Evolutionary conservation across 2,888 invertebrate species (phyloP), one percentile per base, ranked within the genome.

Genomic region (Platynereis dumerilii): DNA sequence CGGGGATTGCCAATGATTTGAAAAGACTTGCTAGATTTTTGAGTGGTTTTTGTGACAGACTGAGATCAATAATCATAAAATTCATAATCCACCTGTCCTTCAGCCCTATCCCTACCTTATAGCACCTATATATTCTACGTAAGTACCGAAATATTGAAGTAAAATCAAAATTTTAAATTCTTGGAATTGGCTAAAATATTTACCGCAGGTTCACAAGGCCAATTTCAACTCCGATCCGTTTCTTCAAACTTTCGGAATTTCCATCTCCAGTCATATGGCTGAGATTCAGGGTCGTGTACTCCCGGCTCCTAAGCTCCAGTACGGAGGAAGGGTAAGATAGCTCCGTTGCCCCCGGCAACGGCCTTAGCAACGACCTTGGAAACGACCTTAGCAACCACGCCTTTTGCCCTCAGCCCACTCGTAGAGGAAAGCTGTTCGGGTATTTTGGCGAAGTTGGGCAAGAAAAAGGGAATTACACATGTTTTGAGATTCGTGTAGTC

Each of bases 171-270:
- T n/a, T 22, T 48, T 20, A 48, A 48, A 48, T n/a, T 48, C 48
- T 48, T n/a, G 48, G 20, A n/a, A 20, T 22, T 22, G 20, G 20
- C 7, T 5, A 20, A 48, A 48, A 57, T 62, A n/a, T 22, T n/a
- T 15, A n/a, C 54, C 12, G 7, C 60, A 80, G 81, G 80, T 96
- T 56, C 90, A 95, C 69, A 91, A 96, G 73, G 97, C 97, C 1
- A 96, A 98, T 85, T 98, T 98, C 87, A 97, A 96, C 64, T 95
- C 95, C 76, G 97, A 98, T 83, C 91, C 95, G 34, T 98, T 96
- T 83, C 96, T 98, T 66, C 96, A 96, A 84, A 96, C 97, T 86
- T 98, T 98, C 83, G 97, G 97, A 39, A 87, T 98, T 73, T 94
- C 94, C 65, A 96, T 98, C 79, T 94, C 94, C 71, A 96, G 96